Conservation (phyloP, 2,888 invertebrate species). For the Pseudococcus longispinus region DNA sequence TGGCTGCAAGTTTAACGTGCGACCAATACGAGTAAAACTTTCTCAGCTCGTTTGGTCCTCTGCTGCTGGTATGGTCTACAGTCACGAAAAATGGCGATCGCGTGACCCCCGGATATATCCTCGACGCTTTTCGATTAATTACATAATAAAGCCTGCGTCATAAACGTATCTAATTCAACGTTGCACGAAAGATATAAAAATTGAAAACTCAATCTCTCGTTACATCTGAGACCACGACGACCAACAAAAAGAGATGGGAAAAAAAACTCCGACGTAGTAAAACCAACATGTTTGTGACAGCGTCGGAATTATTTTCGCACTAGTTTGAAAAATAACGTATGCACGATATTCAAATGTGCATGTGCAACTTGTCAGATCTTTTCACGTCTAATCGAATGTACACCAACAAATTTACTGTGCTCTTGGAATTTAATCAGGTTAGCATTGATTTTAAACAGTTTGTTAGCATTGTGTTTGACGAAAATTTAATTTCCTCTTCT, state of each 20-base stretch:
- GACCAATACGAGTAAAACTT: neutral
- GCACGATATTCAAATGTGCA: neutral
- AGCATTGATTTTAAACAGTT: neutral
- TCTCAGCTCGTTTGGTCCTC: neutral
- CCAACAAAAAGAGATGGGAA: neutral
- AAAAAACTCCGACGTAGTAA: neutral
- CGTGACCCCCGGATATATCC: neutral
- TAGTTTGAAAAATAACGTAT: neutral
- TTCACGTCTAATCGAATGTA: constrained; percentile 10
- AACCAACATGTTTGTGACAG: neutral
- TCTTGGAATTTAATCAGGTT: neutral
- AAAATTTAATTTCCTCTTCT: constrained; percentile 12
- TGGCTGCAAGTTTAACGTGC: neutral
- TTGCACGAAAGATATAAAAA: neutral
- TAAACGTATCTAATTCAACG: neutral
- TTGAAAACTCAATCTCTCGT: constrained; percentile 1
- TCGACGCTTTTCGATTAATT: neutral
- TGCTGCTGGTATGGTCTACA: neutral
- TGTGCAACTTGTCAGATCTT: neutral
- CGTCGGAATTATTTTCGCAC: neutral
- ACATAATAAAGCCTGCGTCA: neutral
- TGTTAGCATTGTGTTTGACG: neutral
- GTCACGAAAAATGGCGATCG: neutral
- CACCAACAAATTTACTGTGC: neutral
- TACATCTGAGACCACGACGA: neutral